Base-by-base conservation (phyloP, 2,888 invertebrate species). In the Priocnemis perturbator region DNA sequence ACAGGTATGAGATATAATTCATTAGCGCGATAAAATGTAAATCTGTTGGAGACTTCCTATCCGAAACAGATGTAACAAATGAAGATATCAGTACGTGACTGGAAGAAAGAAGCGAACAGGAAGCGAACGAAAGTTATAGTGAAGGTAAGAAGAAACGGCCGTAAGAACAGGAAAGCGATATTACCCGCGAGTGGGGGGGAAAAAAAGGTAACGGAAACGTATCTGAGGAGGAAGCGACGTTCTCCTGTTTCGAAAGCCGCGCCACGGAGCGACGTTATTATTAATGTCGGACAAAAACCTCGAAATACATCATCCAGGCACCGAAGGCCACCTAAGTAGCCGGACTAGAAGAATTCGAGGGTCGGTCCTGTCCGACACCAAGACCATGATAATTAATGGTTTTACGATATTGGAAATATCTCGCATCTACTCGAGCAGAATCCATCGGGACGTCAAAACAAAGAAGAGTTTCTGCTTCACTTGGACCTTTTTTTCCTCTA, bases 251-350 rank as follows among this genome's bases (percentile, higher is more conserved):
- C 69, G 47, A 58, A 71, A n/a, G n/a, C n/a, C 64, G 67, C 60
- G 57, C 74, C 57, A 62, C 69, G 67, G 69, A 76, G 74, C 75
- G 74, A 74, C 78, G 79, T 84, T 82, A 79, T 84, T 84, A 85
- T 85, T 85, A 85, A 85, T 84, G 84, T 78, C 82, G 81, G 72
- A 84, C 79, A 85, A 85, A 84, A 84, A 85, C 80, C 77, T 77
- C 81, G 82, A 84, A 81, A 81, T 83, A 83, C 83, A 82, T 85
- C 83, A 83, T 77, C 76, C 81, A 74, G 81, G 71, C 85, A 81
- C 83, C 81, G 76, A 72, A 76, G 86, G 84, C 86, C 86, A 86
- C 86, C 86, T 84, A 84, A 83, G 86, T 85, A 83, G 86, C 81
- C 70, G 72, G 68, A 59, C 60, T 26, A 61, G 60, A 58, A n/a